Evolutionary conservation across 1,140 invertebrate species (phyloP), one percentile per base, ranked within the genome.

Genomic region (Conopomorpha cramerella): DNA sequence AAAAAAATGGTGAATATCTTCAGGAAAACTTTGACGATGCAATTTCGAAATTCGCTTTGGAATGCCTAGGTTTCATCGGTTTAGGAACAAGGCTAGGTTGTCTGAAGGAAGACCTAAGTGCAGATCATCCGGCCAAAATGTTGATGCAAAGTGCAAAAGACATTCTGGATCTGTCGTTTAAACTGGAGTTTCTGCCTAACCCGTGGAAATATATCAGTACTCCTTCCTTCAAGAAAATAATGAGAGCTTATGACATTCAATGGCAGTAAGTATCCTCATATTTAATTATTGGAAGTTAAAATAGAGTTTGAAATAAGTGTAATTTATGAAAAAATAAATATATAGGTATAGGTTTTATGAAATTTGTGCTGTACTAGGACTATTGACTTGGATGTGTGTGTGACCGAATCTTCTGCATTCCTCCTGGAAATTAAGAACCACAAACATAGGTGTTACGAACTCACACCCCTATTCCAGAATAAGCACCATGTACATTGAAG

Each of bases 1-100:
- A 60, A n/a, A 51, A 49, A 17, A 45, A 57, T 26, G 36, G 53
- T 8, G 30, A 41, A 0, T 55, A 56, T 30, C 19, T 71, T 3
- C 27, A 56, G 32, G 19, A 56, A n/a, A 59, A 82, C 42, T 85
- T 86, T 43, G 67, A 80, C 30, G 79, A 82, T 28, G 83, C 87
- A 58, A 58, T 88, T 6, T 84, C 81, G 41, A 86, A 84, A 54
- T 85, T 84, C 80, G 76, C 85, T 2, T 56, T 90, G 18, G 88
- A 91, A 63, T 86, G 84, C 0, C 81, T 89, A 2, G 82, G 77
- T 1, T 53, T 82, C 8, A 79, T 91, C 8, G 85, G 84, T 1
- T 61, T 91, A 26, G 86, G 90, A 38, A 77, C 78, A 10, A 71
- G 86, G 29, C 56, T 91, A 8, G 85, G 82, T 2, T 84, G 85